Evolutionary conservation across 2,797 vertebrate genomes (phyloP).

Genomic region (Enteromius paludinosus): DNA sequence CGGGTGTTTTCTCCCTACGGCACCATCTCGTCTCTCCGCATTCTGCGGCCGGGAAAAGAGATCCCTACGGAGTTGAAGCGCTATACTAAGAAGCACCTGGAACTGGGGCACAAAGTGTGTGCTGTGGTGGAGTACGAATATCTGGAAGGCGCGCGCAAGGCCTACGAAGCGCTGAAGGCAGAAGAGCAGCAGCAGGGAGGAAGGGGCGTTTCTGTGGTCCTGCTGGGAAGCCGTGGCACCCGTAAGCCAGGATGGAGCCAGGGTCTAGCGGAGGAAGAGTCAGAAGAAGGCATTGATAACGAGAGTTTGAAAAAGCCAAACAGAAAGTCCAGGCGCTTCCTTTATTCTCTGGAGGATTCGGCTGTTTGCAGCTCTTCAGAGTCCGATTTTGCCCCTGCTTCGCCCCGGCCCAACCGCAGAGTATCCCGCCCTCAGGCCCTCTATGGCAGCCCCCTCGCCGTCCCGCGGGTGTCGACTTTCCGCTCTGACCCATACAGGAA

Average conservation of each 20-base stretch:
- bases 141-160: slow-evolving; percentile 74
- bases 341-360: slow-evolving; percentile 47
- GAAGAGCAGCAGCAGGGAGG: slow-evolving; percentile 48
- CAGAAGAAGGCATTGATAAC: slow-evolving; percentile 19
- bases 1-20: slow-evolving; percentile 73
- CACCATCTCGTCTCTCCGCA: slow-evolving; percentile 72
- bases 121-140: slow-evolving; percentile 81
- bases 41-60: slow-evolving; percentile 80
- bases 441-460: slow-evolving; percentile 61
- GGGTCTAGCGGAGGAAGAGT: slow-evolving; percentile 50
- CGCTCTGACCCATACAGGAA: slow-evolving; percentile 57
- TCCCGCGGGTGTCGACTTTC: slow-evolving; percentile 45
- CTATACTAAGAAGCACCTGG: slow-evolving; percentile 69
- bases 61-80: slow-evolving; percentile 76
- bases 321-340: slow-evolving; percentile 29
- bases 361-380: slow-evolving; percentile 60
- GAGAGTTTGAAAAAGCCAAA: slow-evolving; percentile 47
- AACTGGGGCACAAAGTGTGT: slow-evolving; percentile 77
- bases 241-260: slow-evolving; percentile 63
- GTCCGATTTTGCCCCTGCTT: slow-evolving; percentile 38
- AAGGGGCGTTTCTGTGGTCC: slow-evolving; percentile 68
- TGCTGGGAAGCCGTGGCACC: slow-evolving; percentile 68
- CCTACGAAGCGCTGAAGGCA: slow-evolving; percentile 67
- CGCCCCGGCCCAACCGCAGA: slow-evolving; percentile 59
- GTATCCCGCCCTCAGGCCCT: slow-evolving; percentile 50